Evolutionary conservation across 2,797 vertebrate genomes (phyloP).

Genomic region (Oceanodroma leucorhoa): DNA sequence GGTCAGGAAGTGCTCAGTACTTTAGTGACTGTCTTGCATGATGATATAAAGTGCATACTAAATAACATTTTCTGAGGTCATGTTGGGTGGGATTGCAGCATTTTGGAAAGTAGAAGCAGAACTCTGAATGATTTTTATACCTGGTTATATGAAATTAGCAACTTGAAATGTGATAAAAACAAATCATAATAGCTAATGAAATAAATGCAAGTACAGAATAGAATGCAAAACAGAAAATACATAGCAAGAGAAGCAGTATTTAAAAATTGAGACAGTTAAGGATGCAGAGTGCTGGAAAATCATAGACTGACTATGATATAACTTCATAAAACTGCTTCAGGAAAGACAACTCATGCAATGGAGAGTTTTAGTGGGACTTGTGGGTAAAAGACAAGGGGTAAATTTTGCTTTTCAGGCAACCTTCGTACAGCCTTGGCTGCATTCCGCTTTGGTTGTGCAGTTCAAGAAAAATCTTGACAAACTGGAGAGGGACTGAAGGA

Average conservation of each 20-base stretch:
- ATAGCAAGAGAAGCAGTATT: not conserved
- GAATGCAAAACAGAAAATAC: not conserved
- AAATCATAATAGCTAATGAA: not conserved
- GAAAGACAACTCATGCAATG: not conserved
- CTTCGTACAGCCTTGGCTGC: not conserved
- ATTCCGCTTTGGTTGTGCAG: not conserved
- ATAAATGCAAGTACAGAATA: not conserved
- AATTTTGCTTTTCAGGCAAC: not conserved
- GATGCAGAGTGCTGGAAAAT: not conserved
- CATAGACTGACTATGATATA: not conserved
- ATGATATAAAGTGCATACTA: not conserved
- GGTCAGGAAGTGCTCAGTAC: not conserved
- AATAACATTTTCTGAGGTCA: not conserved
- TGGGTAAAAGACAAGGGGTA: not conserved
- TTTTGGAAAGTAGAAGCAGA: not conserved
- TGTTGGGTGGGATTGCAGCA: not conserved
- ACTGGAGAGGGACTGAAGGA: conserved; percentile 45
- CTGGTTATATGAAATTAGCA: not conserved
- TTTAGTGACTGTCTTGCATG: not conserved
- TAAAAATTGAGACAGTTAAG: not conserved
- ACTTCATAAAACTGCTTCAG: not conserved
- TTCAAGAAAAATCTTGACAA: conserved; percentile 48
- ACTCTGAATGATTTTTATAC: not conserved
- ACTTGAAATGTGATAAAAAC: not conserved
- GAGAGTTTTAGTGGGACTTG: not conserved